Base-by-base conservation (phyloP, 1,140 invertebrate species). In the Leptestheria dahalacensis region DNA sequence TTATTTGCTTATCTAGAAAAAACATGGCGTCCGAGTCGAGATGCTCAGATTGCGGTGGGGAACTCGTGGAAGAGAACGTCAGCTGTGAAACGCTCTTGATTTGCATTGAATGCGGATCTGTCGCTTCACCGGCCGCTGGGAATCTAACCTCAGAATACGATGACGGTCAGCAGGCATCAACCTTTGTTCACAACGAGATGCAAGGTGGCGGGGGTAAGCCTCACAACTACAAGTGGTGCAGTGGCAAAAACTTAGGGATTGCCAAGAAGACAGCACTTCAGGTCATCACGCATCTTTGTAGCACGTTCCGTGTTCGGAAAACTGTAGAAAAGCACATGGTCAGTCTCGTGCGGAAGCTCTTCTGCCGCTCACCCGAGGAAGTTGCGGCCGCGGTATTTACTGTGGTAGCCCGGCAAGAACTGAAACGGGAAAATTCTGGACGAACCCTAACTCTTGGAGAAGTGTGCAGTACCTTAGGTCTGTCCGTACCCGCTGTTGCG, bases 1-100 rank as follows among this genome's bases (percentile, higher is more conserved):
- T n/a, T n/a, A n/a, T n/a, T n/a, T n/a, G n/a, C n/a, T n/a, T n/a
- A n/a, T n/a, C n/a, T n/a, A n/a, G n/a, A n/a, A n/a, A n/a, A n/a
- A n/a, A n/a, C n/a, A n/a, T n/a, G n/a, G n/a, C n/a, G n/a, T 29
- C 25, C n/a, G 62, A 68, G 12, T 9, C 6, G 6, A 41, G 33
- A 41, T 41, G 33, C 33, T 9, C 15, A 15, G 15, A 41, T 41
- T 41, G 33, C 15, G 15, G 15, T 41, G 33, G 33, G 15, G 33
- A 41, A 41, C 33, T 41, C 15, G 33, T 41, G 6, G 15, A 6
- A 9, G 33, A 41, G 15, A 15, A 41, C 6, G 33, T 41, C 15
- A 9, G 15, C 15, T 41, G 6, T 6, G 33, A 41, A 41, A 41
- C 33, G 6, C 6, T 41, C 15, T 41, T 41, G 33, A 15, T 41